Conservation (phyloP, 1,140 invertebrate species). For the Vollenhovia emeryi region DNA sequence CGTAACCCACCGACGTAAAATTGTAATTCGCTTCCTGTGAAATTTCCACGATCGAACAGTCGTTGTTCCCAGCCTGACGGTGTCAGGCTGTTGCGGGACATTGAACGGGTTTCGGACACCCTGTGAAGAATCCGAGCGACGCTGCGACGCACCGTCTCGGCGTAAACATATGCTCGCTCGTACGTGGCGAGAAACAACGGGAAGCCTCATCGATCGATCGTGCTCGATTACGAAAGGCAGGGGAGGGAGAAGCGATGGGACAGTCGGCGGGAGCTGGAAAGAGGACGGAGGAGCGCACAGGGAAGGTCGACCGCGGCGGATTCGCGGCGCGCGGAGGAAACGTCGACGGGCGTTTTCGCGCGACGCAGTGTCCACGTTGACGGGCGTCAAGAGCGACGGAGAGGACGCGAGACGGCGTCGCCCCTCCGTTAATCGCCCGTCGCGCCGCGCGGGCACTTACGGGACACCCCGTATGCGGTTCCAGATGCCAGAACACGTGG, state of each 20-base stretch:
- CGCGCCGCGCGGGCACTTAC: background rate
- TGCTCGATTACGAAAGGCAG: constrained; percentile 31
- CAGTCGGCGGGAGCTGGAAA: background rate
- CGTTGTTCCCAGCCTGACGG: background rate
- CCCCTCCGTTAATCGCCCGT: background rate
- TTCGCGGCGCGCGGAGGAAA: background rate
- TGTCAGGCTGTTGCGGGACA: background rate
- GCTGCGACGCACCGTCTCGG: background rate
- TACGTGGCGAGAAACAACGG: constrained; percentile 38
- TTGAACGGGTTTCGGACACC: constrained; percentile 26
- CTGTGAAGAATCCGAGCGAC: constrained; percentile 46
- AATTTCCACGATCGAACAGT: background rate
- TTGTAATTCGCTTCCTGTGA: background rate
- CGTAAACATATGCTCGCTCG: constrained; percentile 38
- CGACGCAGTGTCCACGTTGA: background rate
- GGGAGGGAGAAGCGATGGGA: background rate
- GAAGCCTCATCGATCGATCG: constrained; percentile 56
- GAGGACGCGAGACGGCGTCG: background rate
- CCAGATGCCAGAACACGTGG: constrained; percentile 64
- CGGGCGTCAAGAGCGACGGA: background rate
- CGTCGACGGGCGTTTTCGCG: constrained; percentile 2
- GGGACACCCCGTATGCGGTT: constrained; percentile 51
- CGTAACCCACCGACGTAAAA: background rate
- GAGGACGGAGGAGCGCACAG: background rate
- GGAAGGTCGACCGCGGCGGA: constrained; percentile 6